A percentile compares a stretch with the other conserved stretches of the same genome.
Conservation (phyloP, 2,797 vertebrate genomes). For the Toxotes lorentzi region DNA sequence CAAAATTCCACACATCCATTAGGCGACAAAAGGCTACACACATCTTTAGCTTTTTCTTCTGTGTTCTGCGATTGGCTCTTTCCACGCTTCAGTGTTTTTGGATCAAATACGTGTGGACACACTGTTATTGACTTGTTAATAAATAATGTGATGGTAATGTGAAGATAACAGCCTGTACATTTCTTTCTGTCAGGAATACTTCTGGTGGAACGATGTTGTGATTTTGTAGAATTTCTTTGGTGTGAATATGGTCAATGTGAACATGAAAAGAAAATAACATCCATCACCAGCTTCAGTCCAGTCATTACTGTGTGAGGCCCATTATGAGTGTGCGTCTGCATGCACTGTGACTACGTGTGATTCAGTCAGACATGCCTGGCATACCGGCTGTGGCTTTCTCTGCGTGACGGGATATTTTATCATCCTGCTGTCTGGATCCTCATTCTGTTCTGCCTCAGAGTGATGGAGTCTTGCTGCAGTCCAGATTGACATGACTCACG, state of each 20-base stretch:
- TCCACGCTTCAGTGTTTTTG: neutral
- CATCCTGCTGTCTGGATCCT: conserved; percentile 64
- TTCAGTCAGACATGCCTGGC: conserved; percentile 67
- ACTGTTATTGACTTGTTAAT: neutral
- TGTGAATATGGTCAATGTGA: neutral
- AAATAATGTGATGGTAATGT: neutral
- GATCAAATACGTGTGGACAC: neutral
- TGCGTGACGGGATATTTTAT: conserved; percentile 55
- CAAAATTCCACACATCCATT: neutral
- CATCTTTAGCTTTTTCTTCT: neutral
- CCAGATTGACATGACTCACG: conserved; percentile 73
- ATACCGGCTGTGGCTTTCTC: conserved; percentile 47
- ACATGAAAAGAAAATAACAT: conserved; percentile 4
- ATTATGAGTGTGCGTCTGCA: conserved; percentile 32
- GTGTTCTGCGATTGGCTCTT: neutral
- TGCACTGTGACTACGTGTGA: conserved; percentile 17
- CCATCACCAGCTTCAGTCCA: conserved; percentile 7
- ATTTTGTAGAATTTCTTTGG: conserved; percentile 18
- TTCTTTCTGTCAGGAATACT: neutral
- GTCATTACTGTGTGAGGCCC: conserved; percentile 8
- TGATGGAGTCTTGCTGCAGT: conserved; percentile 44
- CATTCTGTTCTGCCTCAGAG: conserved; percentile 37
- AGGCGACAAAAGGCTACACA: no score
- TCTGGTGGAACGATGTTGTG: neutral
- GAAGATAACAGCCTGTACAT: neutral